phyloP scores from a whole-genome alignment of 37 sponge, comb jelly and placozoan species.

The Cladorhizidae sp. region DNA sequence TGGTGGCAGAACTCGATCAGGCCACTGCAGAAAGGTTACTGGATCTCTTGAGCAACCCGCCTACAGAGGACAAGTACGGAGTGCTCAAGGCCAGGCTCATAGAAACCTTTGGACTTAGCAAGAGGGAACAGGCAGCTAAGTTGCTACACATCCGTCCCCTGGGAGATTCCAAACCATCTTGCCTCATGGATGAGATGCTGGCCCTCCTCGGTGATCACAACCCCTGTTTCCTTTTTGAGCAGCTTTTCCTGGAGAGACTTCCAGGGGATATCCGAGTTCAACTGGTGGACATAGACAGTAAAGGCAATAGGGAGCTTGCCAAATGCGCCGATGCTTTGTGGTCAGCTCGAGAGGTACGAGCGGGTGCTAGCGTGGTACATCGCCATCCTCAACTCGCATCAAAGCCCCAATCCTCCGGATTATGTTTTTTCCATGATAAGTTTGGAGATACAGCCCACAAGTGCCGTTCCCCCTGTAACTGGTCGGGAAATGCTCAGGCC shows the following conservation, averaged over 20 bases:
- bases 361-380: too few species aligned
- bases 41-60: neutral
- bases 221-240: neutral
- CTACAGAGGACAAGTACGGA: neutral
- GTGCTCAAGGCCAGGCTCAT: neutral
- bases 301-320: neutral
- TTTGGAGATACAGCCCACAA: conserved; percentile 1
- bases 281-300: neutral
- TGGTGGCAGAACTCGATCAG: neutral
- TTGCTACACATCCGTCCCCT: neutral
- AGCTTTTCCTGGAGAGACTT: conserved; percentile 4
- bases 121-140: neutral
- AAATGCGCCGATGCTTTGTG: neutral
- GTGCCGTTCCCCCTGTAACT: neutral
- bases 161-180: neutral
- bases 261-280: neutral
- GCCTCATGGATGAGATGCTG: conserved; percentile 6
- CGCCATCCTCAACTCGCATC: too few species aligned
- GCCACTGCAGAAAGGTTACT: neutral
- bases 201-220: neutral
- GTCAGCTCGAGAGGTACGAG: neutral
- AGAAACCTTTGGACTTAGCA: neutral
- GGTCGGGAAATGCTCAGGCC: too few species aligned
- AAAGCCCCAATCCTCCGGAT: neutral
- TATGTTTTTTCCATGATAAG: neutral